Evolutionary conservation across 2,888 invertebrate genomes (phyloP).

Genomic region (Andrena chrysosceles): DNA sequence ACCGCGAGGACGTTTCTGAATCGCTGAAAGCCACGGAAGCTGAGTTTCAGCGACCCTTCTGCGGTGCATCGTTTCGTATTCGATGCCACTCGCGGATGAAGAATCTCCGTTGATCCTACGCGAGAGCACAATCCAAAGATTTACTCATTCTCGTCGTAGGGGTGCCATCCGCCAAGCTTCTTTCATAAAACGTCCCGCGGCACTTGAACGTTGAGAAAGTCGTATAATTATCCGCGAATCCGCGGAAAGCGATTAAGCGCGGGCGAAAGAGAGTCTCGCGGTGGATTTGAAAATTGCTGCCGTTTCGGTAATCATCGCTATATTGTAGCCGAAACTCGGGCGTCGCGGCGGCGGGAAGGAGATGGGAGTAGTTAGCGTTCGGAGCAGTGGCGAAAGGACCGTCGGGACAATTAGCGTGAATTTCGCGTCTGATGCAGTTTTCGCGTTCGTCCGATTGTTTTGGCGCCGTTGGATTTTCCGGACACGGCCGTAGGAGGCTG

Average conservation of each 20-base stretch:
- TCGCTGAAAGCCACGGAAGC: background rate
- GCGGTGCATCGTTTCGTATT: background rate
- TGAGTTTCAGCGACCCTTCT: background rate
- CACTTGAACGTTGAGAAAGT: background rate
- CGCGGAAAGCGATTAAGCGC: slow-evolving; percentile 7
- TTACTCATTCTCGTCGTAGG: background rate
- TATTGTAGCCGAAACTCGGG: slow-evolving; percentile 66
- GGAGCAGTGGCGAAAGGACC: slow-evolving; percentile 37
- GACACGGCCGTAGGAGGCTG: slow-evolving; percentile 36
- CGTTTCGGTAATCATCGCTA: slow-evolving; percentile 69
- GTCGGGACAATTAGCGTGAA: slow-evolving; percentile 78
- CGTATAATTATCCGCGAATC: slow-evolving; percentile 13
- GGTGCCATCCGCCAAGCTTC: background rate
- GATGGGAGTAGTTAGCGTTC: slow-evolving; percentile 24
- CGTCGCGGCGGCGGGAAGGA: slow-evolving; percentile 14
- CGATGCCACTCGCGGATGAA: background rate
- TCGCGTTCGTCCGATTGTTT: slow-evolving; percentile 79
- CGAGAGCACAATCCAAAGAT: background rate
- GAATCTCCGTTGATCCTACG: background rate
- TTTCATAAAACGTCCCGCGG: background rate
- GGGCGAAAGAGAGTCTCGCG: background rate
- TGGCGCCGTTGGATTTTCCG: slow-evolving; percentile 69
- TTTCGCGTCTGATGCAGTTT: slow-evolving; percentile 80
- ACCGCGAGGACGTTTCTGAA: background rate
- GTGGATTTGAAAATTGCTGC: slow-evolving; percentile 36